phyloP scores from a whole-genome alignment of 2,113 vertebrate genomes.

The Cyprinus carpio region DNA sequence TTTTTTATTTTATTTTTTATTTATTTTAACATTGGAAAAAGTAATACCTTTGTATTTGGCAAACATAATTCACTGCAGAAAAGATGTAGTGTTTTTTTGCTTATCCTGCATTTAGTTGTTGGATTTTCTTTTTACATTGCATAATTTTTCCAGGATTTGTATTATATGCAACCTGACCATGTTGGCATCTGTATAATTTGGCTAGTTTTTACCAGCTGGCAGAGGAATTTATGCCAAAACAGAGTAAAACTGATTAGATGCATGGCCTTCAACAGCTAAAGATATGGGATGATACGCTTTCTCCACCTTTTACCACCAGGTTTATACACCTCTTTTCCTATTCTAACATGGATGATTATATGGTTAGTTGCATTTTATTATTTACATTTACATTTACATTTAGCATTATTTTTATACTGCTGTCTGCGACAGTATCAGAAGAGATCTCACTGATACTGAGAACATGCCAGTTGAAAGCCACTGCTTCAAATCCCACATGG shows the following conservation, averaged over 20 bases:
- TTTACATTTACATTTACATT: conserved; percentile 2
- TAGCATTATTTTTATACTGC: not conserved
- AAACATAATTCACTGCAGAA: not conserved
- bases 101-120: too few species aligned
- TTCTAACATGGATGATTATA: not conserved
- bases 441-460: not conserved
- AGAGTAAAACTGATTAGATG: too few species aligned
- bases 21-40: not conserved
- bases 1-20: not conserved
- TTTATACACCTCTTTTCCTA: not conserved
- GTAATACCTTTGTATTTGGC: not conserved
- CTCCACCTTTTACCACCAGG: not conserved
- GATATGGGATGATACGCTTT: not conserved
- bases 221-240: too few species aligned
- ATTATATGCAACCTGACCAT: too few species aligned
- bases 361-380: not conserved
- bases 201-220: too few species aligned
- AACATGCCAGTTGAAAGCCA: too few species aligned
- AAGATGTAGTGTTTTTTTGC: not conserved
- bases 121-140: too few species aligned
- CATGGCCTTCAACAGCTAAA: too few species aligned
- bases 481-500: not conserved
- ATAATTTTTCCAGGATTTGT: too few species aligned
- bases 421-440: not conserved
- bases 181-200: too few species aligned